phyloP scores from a whole-genome alignment of 2,888 invertebrate genomes.

The Copidosoma aretas region DNA sequence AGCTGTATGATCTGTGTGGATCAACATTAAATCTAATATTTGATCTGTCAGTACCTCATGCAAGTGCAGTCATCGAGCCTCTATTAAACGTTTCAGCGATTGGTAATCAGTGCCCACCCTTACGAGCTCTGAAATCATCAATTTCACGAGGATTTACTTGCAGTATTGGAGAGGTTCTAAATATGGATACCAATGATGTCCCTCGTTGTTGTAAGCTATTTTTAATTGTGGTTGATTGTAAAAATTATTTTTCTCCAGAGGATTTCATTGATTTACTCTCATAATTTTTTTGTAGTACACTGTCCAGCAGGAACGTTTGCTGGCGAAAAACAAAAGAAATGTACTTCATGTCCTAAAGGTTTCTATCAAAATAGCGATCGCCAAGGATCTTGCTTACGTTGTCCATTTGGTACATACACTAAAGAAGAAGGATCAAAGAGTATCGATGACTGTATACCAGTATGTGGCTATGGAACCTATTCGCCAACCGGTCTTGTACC shows the following conservation, averaged over 20 bases:
- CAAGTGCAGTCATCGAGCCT: slow-evolving; percentile 88
- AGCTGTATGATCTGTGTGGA: slow-evolving; percentile 93
- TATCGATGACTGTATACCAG: slow-evolving; percentile 85
- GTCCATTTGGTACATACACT: slow-evolving; percentile 93
- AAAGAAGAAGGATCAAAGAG: slow-evolving; percentile 88
- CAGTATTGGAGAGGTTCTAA: slow-evolving; percentile 90
- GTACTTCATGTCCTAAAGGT: slow-evolving; percentile 89
- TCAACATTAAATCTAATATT: slow-evolving; percentile 92
- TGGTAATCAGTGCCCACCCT: slow-evolving; percentile 90
- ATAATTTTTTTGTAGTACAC: slow-evolving; percentile 68
- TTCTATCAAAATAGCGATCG: slow-evolving; percentile 92
- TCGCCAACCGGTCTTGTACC: slow-evolving; percentile 89
- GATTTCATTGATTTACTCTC: slow-evolving; percentile 6
- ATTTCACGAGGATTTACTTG: slow-evolving; percentile 92
- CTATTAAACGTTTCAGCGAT: slow-evolving; percentile 87
- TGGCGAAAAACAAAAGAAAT: slow-evolving; percentile 86
- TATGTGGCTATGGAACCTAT: slow-evolving; percentile 95
- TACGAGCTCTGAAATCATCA: slow-evolving; percentile 83
- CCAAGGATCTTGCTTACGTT: slow-evolving; percentile 87
- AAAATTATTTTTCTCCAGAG: not conserved
- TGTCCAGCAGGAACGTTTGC: slow-evolving; percentile 97
- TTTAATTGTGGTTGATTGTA: not conserved
- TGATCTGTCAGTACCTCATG: slow-evolving; percentile 90
- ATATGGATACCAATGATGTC: slow-evolving; percentile 90
- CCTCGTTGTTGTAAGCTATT: slow-evolving; percentile 84